Evolutionary conservation across 2,888 invertebrate genomes (phyloP), one percentile per base, ranked within the genome.

Genomic region (Leptogaster cylindrica): DNA sequence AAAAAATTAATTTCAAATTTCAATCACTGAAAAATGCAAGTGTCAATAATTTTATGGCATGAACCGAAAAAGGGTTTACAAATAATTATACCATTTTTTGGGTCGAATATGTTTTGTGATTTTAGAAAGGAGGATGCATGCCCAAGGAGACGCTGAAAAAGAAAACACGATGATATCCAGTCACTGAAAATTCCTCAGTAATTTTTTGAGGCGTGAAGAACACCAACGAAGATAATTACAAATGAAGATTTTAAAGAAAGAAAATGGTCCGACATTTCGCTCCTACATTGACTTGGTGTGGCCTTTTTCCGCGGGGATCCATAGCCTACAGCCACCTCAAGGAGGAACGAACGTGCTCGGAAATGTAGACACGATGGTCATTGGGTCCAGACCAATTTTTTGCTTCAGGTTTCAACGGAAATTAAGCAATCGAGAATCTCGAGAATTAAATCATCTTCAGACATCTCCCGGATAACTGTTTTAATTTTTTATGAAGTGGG

Each of bases 151-250:
- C 23, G 20, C 18, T 39, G 55, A 39, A 55, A 18, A 52, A 10
- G 8, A 52, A 33, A 33, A 33, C 52, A n/a, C 10, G 14, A 28
- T 31, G 31, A 27, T 8, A 52, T 52, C 33, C 52, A 55, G 36
- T 55, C 23, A 36, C 55, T 55, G 55, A 61, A 79, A 79, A 80
- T 80, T 79, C 79, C 78, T 77, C 75, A 78, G 78, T 79, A 80
- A 80, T 81, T 81, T 80, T 77, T 80, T 77, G 77, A 81, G 81
- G 81, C 81, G 81, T 81, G 81, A 81, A 81, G 81, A 81, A 81
- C 81, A 81, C 81, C 81, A 80, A 81, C 81, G 81, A 79, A 78
- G 81, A 74, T 73, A 73, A 74, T 73, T 73, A 75, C 73, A 75
- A 74, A 73, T 72, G 58, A 68, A 71, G 68, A 71, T 61, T 58